Evolutionary conservation across 2,797 vertebrate species (phyloP).

Genomic region (Lacerta bilineata): DNA sequence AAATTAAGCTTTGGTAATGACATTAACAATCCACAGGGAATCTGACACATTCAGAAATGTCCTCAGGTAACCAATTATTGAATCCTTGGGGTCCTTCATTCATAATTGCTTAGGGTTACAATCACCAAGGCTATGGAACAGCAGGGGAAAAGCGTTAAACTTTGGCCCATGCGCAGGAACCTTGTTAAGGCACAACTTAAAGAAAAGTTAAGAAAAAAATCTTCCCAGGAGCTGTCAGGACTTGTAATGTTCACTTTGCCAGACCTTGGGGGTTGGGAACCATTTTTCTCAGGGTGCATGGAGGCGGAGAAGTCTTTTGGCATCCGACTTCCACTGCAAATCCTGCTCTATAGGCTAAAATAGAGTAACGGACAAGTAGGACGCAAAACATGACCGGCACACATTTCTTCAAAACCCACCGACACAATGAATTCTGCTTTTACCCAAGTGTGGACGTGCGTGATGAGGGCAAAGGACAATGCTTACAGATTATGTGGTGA

Average conservation of each 20-base stretch:
- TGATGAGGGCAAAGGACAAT: background rate
- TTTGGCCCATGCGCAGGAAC: background rate
- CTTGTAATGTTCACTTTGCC: constrained; percentile 42
- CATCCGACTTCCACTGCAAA: constrained; percentile 23
- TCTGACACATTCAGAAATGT: constrained; percentile 16
- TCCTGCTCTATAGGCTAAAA: background rate
- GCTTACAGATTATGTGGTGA: background rate
- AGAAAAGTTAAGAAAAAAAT: constrained; percentile 48
- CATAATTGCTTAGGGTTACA: constrained; percentile 41
- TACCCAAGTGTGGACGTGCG: background rate
- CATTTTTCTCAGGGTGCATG: constrained; percentile 39
- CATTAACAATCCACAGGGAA: constrained; percentile 36
- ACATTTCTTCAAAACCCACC: no score
- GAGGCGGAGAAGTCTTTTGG: constrained; percentile 4
- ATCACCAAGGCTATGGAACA: constrained; percentile 8
- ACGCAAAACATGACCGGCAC: no score
- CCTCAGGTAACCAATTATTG: constrained; percentile 45
- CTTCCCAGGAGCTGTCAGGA: constrained; percentile 62
- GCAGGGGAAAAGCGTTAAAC: constrained; percentile 27
- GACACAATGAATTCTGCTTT: background rate
- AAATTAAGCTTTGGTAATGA: constrained; percentile 37
- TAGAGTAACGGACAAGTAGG: background rate
- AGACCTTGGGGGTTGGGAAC: constrained; percentile 25
- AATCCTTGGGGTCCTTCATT: constrained; percentile 32
- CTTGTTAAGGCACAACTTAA: constrained; percentile 29